phyloP scores from a whole-genome alignment of 2,888 invertebrate genomes.

The Odontocerum albicorne region DNA sequence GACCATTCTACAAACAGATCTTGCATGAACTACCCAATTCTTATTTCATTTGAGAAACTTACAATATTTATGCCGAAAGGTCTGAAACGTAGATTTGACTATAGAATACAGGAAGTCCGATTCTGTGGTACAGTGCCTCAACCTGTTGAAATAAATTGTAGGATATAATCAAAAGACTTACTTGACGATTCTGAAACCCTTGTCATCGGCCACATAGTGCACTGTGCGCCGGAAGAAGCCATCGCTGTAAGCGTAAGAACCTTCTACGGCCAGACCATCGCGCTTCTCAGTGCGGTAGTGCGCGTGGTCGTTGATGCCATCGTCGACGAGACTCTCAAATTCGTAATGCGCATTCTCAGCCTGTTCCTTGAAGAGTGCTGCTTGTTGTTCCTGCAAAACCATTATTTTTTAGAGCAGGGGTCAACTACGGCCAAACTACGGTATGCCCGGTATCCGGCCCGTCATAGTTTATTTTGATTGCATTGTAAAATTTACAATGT shows the following conservation, averaged over 20 bases:
- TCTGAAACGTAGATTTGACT: too few species aligned
- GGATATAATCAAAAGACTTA: too few species aligned
- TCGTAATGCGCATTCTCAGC: slow-evolving; percentile 51
- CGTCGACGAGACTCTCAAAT: slow-evolving; percentile 48
- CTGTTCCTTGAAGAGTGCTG: slow-evolving; percentile 39
- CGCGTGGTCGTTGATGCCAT: slow-evolving; percentile 51
- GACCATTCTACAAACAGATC: too few species aligned
- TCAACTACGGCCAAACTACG: not conserved
- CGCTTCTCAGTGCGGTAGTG: slow-evolving; percentile 47
- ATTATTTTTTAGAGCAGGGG: not conserved
- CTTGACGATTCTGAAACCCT: slow-evolving; percentile 61
- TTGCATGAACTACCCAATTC: too few species aligned
- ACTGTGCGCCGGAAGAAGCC: slow-evolving; percentile 59
- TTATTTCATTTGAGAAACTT: too few species aligned
- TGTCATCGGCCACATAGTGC: slow-evolving; percentile 61
- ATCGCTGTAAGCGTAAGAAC: slow-evolving; percentile 62
- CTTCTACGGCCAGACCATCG: slow-evolving; percentile 50
- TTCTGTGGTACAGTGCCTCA: too few species aligned
- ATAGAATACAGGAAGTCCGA: too few species aligned
- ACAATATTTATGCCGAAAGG: too few species aligned
- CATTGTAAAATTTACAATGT: too few species aligned
- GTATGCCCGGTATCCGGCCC: too few species aligned
- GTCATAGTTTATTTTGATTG: too few species aligned
- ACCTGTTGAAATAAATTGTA: too few species aligned
- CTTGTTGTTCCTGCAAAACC: slow-evolving; percentile 16